Percentiles rank a stretch among this genome's conserved stretches.
These are phyloP conservation scores for Cataglyphis altisquamis DNA, from an alignment of 2,888 invertebrate genomes.

Conservation along the genomic window DNA sequence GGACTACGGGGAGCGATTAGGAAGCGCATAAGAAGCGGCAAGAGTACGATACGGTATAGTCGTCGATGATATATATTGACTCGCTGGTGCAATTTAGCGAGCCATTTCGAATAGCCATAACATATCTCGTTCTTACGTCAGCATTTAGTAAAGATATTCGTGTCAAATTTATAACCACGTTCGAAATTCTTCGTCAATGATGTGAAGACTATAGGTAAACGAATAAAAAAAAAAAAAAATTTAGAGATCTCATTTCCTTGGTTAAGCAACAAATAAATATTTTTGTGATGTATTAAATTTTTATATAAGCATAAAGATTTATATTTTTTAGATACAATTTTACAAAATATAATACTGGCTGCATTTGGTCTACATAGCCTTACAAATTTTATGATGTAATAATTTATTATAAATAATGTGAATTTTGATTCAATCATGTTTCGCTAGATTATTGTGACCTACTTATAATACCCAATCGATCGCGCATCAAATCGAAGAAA, in stretches of 20 bases:
- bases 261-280: background rate
- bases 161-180: slow-evolving; percentile 13
- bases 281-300: background rate
- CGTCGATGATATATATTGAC: slow-evolving; percentile 26
- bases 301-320: too few relatives aligned
- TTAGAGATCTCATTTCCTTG: background rate
- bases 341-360: background rate
- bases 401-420: background rate
- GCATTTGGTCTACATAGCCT: background rate
- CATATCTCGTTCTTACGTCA: slow-evolving; percentile 15
- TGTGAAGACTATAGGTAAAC: background rate
- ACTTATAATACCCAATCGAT: slow-evolving; percentile 2
- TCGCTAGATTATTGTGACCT: background rate
- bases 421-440: background rate
- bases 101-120: slow-evolving; percentile 6
- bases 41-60: slow-evolving; percentile 5
- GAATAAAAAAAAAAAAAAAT: background rate
- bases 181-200: background rate
- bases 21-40: slow-evolving; percentile 19
- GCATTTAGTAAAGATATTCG: background rate
- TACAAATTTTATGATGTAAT: background rate
- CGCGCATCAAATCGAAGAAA: background rate
- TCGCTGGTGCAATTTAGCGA: slow-evolving; percentile 15
- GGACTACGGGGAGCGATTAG: slow-evolving; percentile 72
- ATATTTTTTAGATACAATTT: background rate